phyloP scores from a whole-genome alignment of 2,888 invertebrate genomes.

The Phengaris arion region DNA sequence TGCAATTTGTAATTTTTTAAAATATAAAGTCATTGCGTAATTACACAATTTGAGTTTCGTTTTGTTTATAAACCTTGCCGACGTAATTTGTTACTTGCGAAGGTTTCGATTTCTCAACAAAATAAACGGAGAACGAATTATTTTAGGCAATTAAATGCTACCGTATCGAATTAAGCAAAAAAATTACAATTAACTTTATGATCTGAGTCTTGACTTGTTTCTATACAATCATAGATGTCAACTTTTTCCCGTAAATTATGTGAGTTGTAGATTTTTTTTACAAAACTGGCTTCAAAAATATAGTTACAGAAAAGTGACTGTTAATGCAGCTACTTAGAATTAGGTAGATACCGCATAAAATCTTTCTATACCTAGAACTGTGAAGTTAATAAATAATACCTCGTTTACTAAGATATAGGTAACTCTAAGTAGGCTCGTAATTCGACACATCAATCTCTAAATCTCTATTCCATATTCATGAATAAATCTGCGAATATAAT shows the following conservation, averaged over 20 bases:
- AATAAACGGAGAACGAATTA: slow-evolving; percentile 19
- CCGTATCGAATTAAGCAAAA: neutral
- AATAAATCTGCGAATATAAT: neutral
- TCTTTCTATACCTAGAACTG: neutral
- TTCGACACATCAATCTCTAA: neutral
- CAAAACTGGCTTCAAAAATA: too few relatives aligned
- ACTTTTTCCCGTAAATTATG: too few relatives aligned
- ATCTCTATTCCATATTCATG: neutral
- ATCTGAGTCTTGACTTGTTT: neutral
- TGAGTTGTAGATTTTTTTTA: too few relatives aligned
- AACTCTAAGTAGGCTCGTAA: neutral
- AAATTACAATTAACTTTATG: neutral
- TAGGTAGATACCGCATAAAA: too few relatives aligned
- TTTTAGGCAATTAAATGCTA: neutral
- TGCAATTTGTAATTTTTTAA: neutral
- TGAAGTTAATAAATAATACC: neutral
- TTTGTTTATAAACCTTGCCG: slow-evolving; percentile 16
- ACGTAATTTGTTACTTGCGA: slow-evolving; percentile 7
- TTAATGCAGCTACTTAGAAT: too few relatives aligned
- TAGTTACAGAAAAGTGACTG: too few relatives aligned
- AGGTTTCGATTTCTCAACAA: slow-evolving; percentile 26
- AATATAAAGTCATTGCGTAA: slow-evolving; percentile 6
- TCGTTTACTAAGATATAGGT: neutral
- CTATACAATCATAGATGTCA: too few relatives aligned
- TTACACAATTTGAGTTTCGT: neutral